Evolutionary conservation across 2,888 invertebrate genomes (phyloP), one percentile per base, ranked within the genome.

Genomic region (Thereva nobilitata): DNA sequence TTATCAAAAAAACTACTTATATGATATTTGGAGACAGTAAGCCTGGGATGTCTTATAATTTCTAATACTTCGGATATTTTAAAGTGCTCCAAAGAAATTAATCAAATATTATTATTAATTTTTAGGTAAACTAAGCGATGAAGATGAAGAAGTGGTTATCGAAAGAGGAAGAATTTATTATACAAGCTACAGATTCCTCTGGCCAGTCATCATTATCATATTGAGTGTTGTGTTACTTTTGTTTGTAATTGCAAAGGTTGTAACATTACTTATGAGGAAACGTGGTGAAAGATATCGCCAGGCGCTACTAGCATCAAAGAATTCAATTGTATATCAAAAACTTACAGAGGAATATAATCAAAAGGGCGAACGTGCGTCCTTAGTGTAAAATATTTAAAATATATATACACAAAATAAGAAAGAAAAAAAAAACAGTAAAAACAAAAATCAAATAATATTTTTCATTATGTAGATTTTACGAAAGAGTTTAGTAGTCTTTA

Each of bases 241-340:
- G 34, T 80, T 87, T 12, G 81, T 81, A 54, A 82, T 85, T 67
- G 84, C 78, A 54, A 85, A 85, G 75, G 75, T 85, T 34, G 82
- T 86, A n/a, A 79, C 83, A 73, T 73, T 79, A 70, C 70, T 80
- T 66, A 83, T 86, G 84, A 83, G 83, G 73, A 79, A 79, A 70
- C 82, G 81, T 53, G 81, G 81, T 41, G 81, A 82, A 72, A 82
- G 86, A 70, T 81, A 80, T 69, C 79, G 79, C 64, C 80, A 80
- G 78, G 81, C 81, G 7, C 70, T 81, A 44, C 66, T 81, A 69
- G 80, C 80, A 65, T 76, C 79, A 4, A 81, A 80, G 73, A 81
- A 82, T 70, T 79, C 80, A 41, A 84, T 91, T 68, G 89, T 92
- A 23, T 92, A 91, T 80, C 89, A 89, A 75, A 90, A 90, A 72